phyloP scores from a whole-genome alignment of 2,797 vertebrate species.

The Jordanella pulchra region DNA sequence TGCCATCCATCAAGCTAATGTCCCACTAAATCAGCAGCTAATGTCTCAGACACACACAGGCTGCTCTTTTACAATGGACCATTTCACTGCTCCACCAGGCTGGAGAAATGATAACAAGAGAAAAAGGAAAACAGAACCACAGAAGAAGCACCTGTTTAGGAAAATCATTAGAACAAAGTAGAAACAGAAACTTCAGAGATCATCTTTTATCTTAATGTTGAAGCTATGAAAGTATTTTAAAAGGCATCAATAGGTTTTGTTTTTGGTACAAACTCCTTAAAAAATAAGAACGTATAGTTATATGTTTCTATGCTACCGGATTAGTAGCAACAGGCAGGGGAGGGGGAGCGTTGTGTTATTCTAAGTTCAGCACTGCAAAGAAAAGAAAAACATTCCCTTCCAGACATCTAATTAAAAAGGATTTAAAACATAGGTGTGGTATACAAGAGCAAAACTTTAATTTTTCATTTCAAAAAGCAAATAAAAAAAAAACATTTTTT shows the following conservation, averaged over 20 bases:
- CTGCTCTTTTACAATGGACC: conserved; percentile 72
- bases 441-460: background rate
- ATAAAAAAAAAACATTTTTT: background rate
- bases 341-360: background rate
- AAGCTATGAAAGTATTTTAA: background rate
- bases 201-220: conserved; percentile 1
- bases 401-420: background rate
- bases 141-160: conserved; percentile 11
- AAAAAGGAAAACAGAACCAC: conserved; percentile 26
- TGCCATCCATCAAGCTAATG: conserved; percentile 79
- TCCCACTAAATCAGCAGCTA: conserved; percentile 80
- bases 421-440: too few species aligned
- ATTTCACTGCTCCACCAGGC: conserved; percentile 67
- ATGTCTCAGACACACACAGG: conserved; percentile 74
- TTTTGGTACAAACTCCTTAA: background rate
- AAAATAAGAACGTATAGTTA: background rate
- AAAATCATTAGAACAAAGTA: background rate
- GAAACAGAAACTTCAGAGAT: conserved; percentile 8
- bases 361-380: background rate
- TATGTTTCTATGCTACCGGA: too few species aligned
- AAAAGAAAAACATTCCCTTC: background rate
- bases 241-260: background rate
- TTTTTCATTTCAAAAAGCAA: background rate
- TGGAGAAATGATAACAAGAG: conserved; percentile 54
- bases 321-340: background rate